Conservation (phyloP, 2,113 vertebrate species). For the Parus major region DNA sequence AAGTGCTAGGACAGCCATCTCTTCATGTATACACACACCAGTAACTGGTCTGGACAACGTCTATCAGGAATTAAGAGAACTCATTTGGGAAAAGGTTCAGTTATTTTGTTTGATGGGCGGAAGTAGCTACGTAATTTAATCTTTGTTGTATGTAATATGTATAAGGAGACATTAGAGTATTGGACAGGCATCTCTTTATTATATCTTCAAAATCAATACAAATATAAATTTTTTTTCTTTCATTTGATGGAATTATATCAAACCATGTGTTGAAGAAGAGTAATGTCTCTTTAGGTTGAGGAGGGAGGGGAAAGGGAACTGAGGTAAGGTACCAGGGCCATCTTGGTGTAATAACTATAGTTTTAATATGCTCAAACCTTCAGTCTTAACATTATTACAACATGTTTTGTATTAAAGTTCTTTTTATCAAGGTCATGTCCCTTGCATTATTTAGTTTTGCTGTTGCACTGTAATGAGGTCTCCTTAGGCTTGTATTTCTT, state of each 20-base stretch:
- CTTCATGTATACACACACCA: not conserved
- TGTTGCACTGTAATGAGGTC: constrained; percentile 55
- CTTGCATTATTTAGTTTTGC: constrained; percentile 46
- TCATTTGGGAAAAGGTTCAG: constrained; percentile 13
- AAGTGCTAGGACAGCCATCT: not conserved
- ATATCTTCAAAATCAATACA: constrained; percentile 4
- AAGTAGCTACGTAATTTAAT: constrained; percentile 39
- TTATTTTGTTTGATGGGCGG: constrained; percentile 13
- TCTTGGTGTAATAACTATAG: not conserved
- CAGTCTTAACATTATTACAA: constrained; percentile 45
- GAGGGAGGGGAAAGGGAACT: not conserved
- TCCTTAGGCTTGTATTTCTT: constrained; percentile 58
- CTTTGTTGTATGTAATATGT: not conserved
- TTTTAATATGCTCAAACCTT: constrained; percentile 14
- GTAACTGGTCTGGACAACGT: constrained; percentile 21
- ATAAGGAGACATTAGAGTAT: not conserved
- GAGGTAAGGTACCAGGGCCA: not conserved
- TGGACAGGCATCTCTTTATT: not conserved
- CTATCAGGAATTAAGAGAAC: constrained; percentile 5
- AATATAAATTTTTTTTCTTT: not conserved
- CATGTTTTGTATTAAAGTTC: constrained; percentile 58
- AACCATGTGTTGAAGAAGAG: not conserved
- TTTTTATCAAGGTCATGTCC: constrained; percentile 63
- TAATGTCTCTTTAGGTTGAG: not conserved
- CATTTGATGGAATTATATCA: not conserved